A percentile compares a stretch with the other conserved stretches of the same genome.
phyloP scores from a whole-genome alignment of 23 tunicate species.

The Phallusia fumigata region DNA sequence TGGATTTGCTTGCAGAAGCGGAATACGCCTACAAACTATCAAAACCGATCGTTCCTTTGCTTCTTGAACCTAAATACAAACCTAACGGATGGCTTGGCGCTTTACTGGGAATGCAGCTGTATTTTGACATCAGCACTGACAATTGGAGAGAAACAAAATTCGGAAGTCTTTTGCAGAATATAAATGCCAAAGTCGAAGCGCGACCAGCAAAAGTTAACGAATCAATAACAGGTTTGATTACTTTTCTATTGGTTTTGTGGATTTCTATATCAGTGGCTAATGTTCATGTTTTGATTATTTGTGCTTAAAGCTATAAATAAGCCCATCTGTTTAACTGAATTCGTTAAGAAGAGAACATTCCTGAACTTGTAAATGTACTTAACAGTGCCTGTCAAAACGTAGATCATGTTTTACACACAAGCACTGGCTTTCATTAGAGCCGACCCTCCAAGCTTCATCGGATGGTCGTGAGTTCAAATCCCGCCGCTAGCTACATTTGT shows the following conservation, averaged over 20 bases:
- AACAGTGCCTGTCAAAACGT: no score
- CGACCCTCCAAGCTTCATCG: no score
- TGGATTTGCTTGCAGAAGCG: slow-evolving; percentile 46
- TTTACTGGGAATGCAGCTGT: slow-evolving; percentile 42
- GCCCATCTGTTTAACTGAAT: no score
- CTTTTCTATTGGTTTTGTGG: not conserved
- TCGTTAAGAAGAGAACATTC: no score
- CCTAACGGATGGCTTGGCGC: slow-evolving; percentile 85
- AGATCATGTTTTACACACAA: no score
- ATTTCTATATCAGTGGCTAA: no score
- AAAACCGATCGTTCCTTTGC: slow-evolving; percentile 61
- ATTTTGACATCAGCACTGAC: slow-evolving; percentile 17
- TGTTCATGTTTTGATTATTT: no score
- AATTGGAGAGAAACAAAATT: slow-evolving; percentile 1
- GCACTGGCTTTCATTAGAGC: no score
- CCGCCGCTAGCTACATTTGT: no score
- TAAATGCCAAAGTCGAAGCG: not conserved
- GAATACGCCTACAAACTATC: slow-evolving; percentile 69
- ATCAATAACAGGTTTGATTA: not conserved
- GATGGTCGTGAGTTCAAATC: no score
- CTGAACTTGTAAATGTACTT: no score
- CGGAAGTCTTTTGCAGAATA: not conserved
- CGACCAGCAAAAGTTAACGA: not conserved
- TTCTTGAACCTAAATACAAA: slow-evolving; percentile 34
- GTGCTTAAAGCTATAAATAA: no score